Evolutionary conservation across 2,113 vertebrate genomes (phyloP), one percentile per base, ranked within the genome.

Genomic region (Cyprinodon tularosa): DNA sequence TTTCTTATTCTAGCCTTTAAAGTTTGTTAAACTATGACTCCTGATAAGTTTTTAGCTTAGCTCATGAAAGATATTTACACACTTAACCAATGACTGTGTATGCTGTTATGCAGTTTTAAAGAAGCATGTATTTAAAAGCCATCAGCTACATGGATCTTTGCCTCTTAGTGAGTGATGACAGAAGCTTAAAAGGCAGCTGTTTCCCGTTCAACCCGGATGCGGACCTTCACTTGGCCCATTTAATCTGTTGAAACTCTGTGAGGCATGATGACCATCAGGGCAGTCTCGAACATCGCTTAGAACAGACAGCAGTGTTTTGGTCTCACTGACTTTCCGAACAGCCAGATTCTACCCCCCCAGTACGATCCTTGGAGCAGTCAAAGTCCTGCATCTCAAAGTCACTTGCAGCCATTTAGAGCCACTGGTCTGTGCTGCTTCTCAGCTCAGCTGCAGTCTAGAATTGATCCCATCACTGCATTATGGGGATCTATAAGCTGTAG

Each of bases 381-480:
- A 83, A 92, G 90, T 86, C 80, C 66, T 76, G 81, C 72, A 76
- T 81, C 84, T 86, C 78, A 87, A 89, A 90, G 86, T 89, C 91
- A 91, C 85, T 84, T 79, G 6, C 74, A 67, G 37, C 77, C 67
- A 81, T 91, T 91, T 62, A 50, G 83, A 87, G 37, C 57, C 82
- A 75, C 3, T 89, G 92, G 88, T 67, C 84, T 89, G 87, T 84
- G 81, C 78, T 85, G 76, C 60, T 57, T 78, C 84, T 82, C 71
- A 64, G 80, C 80, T 77, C 75, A 77, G 72, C 80, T 78, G 80
- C 68, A 74, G 84, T 84, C 83, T 78, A 86, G 86, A 87, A 90
- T 85, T 93, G 83, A 94, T 92, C 91, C 86, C 81, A 90, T 92
- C 88, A 86, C 60, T 83, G 89, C 84, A 80, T 82, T 81, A 84